These are phyloP conservation scores for Pseudopleuronectes americanus DNA, from an alignment of 2,797 vertebrate species.

Conservation along the genomic window DNA sequence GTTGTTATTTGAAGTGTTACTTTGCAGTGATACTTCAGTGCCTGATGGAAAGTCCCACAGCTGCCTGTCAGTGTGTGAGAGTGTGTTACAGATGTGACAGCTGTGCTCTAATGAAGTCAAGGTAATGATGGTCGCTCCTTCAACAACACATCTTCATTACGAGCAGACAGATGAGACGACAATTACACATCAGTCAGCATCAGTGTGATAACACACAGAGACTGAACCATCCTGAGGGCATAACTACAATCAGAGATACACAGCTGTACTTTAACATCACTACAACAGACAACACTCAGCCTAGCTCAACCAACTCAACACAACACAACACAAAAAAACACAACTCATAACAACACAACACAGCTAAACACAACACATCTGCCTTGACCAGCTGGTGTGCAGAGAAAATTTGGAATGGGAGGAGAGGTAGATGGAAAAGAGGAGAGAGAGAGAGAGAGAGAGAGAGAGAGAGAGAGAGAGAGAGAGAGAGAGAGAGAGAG, in stretches of 20 bases:
- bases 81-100: neutral
- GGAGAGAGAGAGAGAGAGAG: no score
- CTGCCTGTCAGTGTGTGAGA: neutral
- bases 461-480: no score
- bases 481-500: no score
- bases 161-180: constrained; percentile 10
- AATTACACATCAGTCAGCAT: neutral
- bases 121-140: constrained; percentile 10
- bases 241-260: neutral
- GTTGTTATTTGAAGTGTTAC: neutral
- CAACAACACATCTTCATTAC: constrained; percentile 23
- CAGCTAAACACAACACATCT: no score
- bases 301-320: neutral
- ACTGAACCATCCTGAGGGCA: no score
- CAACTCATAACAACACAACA: no score
- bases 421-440: no score
- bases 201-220: neutral
- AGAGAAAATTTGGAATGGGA: no score
- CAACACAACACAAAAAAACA: no score
- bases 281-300: neutral
- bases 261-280: neutral
- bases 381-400: no score
- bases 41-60: constrained; percentile 19
- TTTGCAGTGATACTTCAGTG: neutral
- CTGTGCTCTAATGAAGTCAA: no score